Evolutionary conservation across 1,140 invertebrate species (phyloP), one percentile per base, ranked within the genome.

Genomic region (Melipona quadrifasciata): DNA sequence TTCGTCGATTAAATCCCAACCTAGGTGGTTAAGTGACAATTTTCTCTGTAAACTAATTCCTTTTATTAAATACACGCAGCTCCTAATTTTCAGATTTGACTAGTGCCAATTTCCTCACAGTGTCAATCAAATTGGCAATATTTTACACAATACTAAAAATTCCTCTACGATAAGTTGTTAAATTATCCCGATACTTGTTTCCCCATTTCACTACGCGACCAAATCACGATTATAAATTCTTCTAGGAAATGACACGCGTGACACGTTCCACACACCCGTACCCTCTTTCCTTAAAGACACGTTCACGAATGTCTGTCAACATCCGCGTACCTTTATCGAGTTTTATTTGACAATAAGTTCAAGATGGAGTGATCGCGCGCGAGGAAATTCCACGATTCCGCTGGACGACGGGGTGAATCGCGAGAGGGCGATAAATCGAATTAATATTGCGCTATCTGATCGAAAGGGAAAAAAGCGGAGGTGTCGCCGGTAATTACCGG

Each of bases 401-500:
- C n/a, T n/a, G n/a, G n/a, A n/a, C n/a, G n/a, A n/a, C n/a, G 6
- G 6, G 8, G 21, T 12, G 19, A 81, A 67, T 58, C 55, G 12
- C n/a, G 14, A n/a, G 5, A 17, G n/a, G 39, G 57, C 21, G 16
- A 65, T 57, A 31, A 88, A 58, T 84, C 75, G 64, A 88, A 88
- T 88, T 87, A 84, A 87, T 88, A 88, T 84, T 70, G 72, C 21
- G 47, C 34, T 55, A 47, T 27, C 55, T 27, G 57, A 12, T 19
- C 11, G 34, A 47, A 3, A 47, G 6, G 39, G 12, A 39, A 27
- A 82, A 87, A 85, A 87, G 74, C 86, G 80, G 89, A 90, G 84
- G 90, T 89, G 91, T 87, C 84, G 82, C 24, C 58, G 61, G 73
- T 90, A 90, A 91, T 91, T 91, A 89, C 74, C 78, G 76, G 87